Base-by-base conservation (phyloP, 2,888 invertebrate genomes). In the Papilio demoleus region DNA sequence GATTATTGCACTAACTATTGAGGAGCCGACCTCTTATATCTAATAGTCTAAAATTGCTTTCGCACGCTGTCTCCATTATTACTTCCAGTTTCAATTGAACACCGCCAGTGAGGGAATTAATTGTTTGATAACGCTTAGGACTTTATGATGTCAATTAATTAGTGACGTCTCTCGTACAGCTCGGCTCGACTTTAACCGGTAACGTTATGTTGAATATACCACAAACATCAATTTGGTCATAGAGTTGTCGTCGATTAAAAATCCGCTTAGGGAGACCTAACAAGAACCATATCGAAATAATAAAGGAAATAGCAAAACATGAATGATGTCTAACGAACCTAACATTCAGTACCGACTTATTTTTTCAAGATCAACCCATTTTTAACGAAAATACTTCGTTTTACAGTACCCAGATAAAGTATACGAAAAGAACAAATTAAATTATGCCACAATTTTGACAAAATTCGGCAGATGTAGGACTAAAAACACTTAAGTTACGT, bases 1-100 rank as follows among this genome's bases (percentile, higher is more conserved):
- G 75, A 81, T 77, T 87, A 88, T 88, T 88, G 88, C 88, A 82
- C 85, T 90, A 86, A 85, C 86, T 87, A 87, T 72, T 74, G 81
- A 81, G 81, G 80, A 73, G 72, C 59, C 40, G 76, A 73, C 78
- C 79, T 76, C 79, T 78, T 81, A 81, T 71, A 75, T 64, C 75
- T 78, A 81, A 78, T 80, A 72, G 75, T 81, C 88, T 88, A 88
- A 83, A 83, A 87, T 88, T 87, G 85, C 85, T 85, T 84, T 82
- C 81, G 81, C 84, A 78, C 77, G 79, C 81, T 58, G 66, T 64
- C 67, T 72, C 72, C 72, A 71, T 73, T 74, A 71, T 65, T 64
- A 64, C 69, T 70, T 70, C 70, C 70, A 66, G 24, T 70, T 72
- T 76, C 71, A 79, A 77, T 80, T 81, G 81, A 82, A 82, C 81